Evolutionary conservation across 2,113 vertebrate genomes (phyloP).

Genomic region (Gobiocypris rarus): DNA sequence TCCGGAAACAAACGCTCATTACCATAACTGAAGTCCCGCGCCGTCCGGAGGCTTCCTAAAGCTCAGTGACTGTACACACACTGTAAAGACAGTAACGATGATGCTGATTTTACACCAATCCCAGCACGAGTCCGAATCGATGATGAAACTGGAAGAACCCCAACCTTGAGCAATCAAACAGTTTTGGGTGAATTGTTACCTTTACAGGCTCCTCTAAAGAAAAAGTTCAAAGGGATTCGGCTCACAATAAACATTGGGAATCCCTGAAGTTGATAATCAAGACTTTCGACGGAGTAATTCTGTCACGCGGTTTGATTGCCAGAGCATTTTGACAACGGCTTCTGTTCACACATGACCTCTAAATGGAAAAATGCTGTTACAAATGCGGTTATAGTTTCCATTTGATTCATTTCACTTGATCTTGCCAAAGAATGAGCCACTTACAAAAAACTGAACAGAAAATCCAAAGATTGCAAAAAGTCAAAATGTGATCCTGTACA

Average conservation of each 20-base stretch:
- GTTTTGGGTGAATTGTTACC: too few relatives aligned
- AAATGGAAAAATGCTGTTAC: conserved; percentile 7
- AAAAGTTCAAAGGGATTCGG: background rate
- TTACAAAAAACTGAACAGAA: conserved; percentile 2
- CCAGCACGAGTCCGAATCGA: too few relatives aligned
- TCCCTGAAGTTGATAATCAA: background rate
- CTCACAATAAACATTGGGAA: background rate
- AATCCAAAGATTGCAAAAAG: conserved; percentile 15
- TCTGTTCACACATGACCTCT: conserved; percentile 10
- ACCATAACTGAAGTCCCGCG: too few relatives aligned
- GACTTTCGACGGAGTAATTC: background rate
- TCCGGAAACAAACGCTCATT: too few relatives aligned
- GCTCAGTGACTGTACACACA: too few relatives aligned
- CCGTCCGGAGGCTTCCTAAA: too few relatives aligned
- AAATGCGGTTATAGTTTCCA: background rate
- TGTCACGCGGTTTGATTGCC: background rate
- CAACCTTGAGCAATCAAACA: too few relatives aligned
- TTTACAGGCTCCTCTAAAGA: background rate
- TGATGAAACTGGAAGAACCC: too few relatives aligned
- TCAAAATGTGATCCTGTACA: conserved; percentile 14
- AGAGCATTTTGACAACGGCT: background rate
- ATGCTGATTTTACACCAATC: too few relatives aligned
- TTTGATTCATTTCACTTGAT: background rate
- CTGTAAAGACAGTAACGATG: too few relatives aligned
- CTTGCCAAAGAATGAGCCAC: background rate